Conservation (phyloP, 2,888 invertebrate species). For the Cactoblastis cactorum region DNA sequence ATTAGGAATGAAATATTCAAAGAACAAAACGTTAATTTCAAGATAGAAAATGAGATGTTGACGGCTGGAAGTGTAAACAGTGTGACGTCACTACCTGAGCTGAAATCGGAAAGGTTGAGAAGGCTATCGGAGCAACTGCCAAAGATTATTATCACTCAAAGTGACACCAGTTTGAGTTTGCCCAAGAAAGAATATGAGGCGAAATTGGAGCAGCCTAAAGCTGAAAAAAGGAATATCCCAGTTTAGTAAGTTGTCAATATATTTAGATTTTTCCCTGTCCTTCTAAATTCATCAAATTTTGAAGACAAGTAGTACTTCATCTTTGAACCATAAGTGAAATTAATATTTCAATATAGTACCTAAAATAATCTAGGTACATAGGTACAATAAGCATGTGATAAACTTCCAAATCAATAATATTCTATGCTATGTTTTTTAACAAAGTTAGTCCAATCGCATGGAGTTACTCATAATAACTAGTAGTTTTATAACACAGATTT, state of each 20-base stretch:
- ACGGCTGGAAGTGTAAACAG: conserved; percentile 48
- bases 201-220: conserved; percentile 1
- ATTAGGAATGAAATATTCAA: conserved; percentile 15
- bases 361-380: no score
- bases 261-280: no score
- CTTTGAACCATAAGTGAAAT: no score
- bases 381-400: no score
- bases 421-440: no score
- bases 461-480: no score
- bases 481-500: background rate
- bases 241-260: conserved; percentile 5
- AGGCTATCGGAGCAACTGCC: conserved; percentile 61
- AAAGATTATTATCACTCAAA: conserved; percentile 66
- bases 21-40: conserved; percentile 35
- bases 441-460: no score
- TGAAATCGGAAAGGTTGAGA: conserved; percentile 54
- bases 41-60: conserved; percentile 51
- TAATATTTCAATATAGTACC: no score
- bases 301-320: no score
- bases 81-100: conserved; percentile 39
- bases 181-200: conserved; percentile 22
- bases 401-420: no score
- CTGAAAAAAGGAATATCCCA: background rate
- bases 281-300: no score
- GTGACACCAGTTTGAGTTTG: conserved; percentile 49